Evolutionary conservation across 2,113 vertebrate genomes (phyloP).

Genomic region (Nettapus auritus): DNA sequence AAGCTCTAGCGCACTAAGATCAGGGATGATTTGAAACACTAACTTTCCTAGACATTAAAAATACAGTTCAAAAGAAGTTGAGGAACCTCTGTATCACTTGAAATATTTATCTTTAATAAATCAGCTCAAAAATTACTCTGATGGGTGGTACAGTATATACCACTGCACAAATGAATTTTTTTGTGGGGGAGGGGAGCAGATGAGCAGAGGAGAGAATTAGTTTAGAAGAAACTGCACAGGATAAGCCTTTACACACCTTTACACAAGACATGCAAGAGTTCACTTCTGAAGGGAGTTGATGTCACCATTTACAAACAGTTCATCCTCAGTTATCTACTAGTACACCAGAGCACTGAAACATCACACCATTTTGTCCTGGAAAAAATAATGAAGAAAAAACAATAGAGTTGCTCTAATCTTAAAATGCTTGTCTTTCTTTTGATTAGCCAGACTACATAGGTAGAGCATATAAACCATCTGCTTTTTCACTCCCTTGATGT

Average conservation of each 20-base stretch:
- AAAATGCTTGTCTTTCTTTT: background rate
- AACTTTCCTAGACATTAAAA: slow-evolving; percentile 72
- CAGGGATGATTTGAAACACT: slow-evolving; percentile 62
- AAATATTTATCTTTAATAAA: slow-evolving; percentile 64
- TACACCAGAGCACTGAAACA: background rate
- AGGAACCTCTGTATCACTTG: slow-evolving; percentile 38
- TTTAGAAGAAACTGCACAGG: background rate
- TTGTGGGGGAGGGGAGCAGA: no score
- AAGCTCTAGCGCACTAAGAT: slow-evolving; percentile 34
- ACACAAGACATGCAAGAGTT: background rate
- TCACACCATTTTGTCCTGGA: background rate
- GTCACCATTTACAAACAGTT: background rate
- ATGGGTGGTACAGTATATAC: background rate
- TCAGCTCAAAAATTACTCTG: slow-evolving; percentile 23
- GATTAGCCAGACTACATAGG: background rate
- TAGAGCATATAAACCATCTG: background rate
- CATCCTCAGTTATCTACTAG: background rate
- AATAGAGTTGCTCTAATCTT: background rate
- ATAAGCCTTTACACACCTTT: background rate
- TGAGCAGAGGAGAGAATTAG: background rate
- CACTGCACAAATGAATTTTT: background rate
- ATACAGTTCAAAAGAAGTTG: slow-evolving; percentile 64
- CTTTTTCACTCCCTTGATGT: background rate
- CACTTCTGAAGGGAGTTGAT: background rate
- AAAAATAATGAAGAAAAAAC: background rate